Evolutionary conservation across 2,113 vertebrate genomes (phyloP).

Genomic region (Rhinoderma darwinii): DNA sequence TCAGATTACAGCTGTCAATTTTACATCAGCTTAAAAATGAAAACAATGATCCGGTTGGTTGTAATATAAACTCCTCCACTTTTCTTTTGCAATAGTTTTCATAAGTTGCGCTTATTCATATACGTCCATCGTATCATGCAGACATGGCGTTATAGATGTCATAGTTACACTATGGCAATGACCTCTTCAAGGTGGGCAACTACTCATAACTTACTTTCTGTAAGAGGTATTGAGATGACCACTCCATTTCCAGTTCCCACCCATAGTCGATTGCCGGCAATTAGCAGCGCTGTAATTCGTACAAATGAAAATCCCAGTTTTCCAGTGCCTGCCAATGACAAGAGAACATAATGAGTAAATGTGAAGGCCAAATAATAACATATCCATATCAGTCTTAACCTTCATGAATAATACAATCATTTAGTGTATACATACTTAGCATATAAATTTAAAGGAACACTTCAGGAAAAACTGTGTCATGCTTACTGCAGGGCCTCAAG

Average conservation of each 20-base stretch:
- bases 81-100: too few relatives aligned
- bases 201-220: conserved; percentile 86
- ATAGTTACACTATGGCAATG: not conserved
- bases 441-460: too few relatives aligned
- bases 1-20: too few relatives aligned
- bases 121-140: not conserved
- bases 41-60: too few relatives aligned
- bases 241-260: conserved; percentile 97
- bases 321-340: conserved; percentile 83
- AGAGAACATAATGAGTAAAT: not conserved
- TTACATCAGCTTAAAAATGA: too few relatives aligned
- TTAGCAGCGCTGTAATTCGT: conserved; percentile 94
- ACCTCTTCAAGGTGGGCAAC: not conserved
- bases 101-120: not conserved
- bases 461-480: too few relatives aligned
- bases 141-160: not conserved
- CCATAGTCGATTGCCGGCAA: conserved; percentile 96
- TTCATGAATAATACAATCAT: too few relatives aligned
- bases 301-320: conserved; percentile 98
- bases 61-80: too few relatives aligned
- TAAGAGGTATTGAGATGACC: conserved; percentile 97
- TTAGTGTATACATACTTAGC: too few relatives aligned
- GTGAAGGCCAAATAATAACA: too few relatives aligned
- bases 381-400: too few relatives aligned
- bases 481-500: too few relatives aligned